Percentiles rank a stretch among this genome's conserved stretches.
Evolutionary conservation across 2,797 vertebrate genomes (phyloP).

Genomic region (Phataginus tricuspis): DNA sequence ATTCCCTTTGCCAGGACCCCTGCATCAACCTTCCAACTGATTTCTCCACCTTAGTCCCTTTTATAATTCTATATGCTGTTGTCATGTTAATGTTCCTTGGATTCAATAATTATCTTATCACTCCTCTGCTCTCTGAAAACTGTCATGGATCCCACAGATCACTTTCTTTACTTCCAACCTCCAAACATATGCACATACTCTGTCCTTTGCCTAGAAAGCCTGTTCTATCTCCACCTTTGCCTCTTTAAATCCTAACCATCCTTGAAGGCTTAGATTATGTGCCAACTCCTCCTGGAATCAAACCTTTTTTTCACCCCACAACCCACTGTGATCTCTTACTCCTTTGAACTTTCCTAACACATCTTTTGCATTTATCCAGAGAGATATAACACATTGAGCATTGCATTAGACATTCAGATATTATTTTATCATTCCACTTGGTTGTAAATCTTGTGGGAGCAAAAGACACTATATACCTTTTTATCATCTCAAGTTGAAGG

Average conservation of each 20-base stretch:
- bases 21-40: background rate
- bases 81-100: background rate
- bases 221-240: background rate
- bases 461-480: background rate
- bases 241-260: background rate
- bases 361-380: background rate
- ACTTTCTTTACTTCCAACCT: background rate
- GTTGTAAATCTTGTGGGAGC: background rate
- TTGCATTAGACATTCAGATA: background rate
- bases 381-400: background rate
- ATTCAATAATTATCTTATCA: background rate
- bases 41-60: background rate
- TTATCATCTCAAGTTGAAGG: constrained; percentile 6
- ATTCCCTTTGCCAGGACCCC: background rate
- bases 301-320: background rate
- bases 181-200: background rate
- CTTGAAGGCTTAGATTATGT: background rate
- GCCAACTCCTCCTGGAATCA: background rate
- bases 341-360: background rate
- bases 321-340: background rate
- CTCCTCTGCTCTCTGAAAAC: background rate
- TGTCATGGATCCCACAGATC: background rate
- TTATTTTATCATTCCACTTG: background rate
- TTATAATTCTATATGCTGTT: background rate
- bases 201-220: background rate